Conservation (phyloP, 2,113 vertebrate genomes). For the Aix galericulata region DNA sequence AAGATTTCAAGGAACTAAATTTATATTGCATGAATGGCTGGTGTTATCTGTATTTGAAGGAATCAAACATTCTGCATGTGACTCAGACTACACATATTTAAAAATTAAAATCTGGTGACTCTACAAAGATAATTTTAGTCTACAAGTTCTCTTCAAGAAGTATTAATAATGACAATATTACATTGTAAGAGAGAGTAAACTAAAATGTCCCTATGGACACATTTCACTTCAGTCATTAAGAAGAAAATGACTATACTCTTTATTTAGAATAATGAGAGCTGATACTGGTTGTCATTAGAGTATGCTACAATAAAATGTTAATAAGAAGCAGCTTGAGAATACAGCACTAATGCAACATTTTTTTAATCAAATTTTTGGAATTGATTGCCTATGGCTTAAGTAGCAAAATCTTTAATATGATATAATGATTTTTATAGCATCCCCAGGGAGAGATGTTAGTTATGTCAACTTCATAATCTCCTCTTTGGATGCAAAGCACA, state of each 20-base stretch:
- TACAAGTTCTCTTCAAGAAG: neutral
- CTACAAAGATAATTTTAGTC: constrained; percentile 7
- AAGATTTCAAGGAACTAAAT: neutral
- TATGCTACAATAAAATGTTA: constrained; percentile 38
- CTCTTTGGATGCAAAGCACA: neutral
- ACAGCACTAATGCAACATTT: constrained; percentile 29
- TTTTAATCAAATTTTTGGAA: constrained; percentile 69
- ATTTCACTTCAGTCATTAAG: constrained; percentile 62
- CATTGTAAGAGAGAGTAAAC: constrained; percentile 36
- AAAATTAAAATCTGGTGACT: neutral
- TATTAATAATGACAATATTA: constrained; percentile 50
- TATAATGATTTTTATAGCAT: constrained; percentile 31
- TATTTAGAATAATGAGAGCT: constrained; percentile 67
- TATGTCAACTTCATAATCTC: neutral
- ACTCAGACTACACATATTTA: neutral
- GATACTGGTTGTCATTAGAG: constrained; percentile 23
- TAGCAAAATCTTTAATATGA: constrained; percentile 37
- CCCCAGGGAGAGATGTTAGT: constrained; percentile 14
- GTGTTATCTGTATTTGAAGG: neutral
- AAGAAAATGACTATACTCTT: constrained; percentile 63
- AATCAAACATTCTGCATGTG: neutral
- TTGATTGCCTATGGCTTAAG: constrained; percentile 52
- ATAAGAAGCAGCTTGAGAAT: constrained; percentile 59
- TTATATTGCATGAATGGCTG: neutral
- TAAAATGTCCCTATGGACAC: constrained; percentile 40